Evolutionary conservation across 2,797 vertebrate genomes (phyloP), one percentile per base, ranked within the genome.

Genomic region (Nyctalus aviator): DNA sequence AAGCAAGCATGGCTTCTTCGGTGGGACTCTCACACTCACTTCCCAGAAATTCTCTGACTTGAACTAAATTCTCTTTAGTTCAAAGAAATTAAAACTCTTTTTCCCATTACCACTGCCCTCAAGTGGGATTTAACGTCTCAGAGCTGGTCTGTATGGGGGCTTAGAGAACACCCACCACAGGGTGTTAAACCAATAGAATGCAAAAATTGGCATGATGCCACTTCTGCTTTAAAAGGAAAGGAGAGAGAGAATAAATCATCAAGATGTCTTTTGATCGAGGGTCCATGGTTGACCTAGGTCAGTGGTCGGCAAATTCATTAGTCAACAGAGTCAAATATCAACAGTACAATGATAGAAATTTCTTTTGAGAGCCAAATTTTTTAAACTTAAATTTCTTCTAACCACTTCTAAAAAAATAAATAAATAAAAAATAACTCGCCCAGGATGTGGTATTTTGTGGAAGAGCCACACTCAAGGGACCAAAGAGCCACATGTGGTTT

Each of bases 61-160:
- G 46, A 41, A 41, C 37, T 6, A 41, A 41, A 41, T 41, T 41
- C 5, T 41, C 37, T 41, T 41, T 41, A 41, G 64, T 71, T 84
- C 37, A 30, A 37, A 93, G 66, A 68, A 66, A 92, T 53, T 6
- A 46, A 69, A 94, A 57, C 18, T 8, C 0, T 1, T 53, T 77
- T 76, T 35, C 27, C 64, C 37, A 79, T 71, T 53, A 79, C 71
- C 68, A 46, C 37, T 73, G 11, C 46, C 44, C 46, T 82, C 64
- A 81, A 83, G 46, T 71, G 46, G 85, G 59, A 77, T 37, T 62
- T 78, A n/a, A 46, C 41, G 84, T 78, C 68, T 89, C 88, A 89
- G 72, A 77, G 14, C 53, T 35, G 37, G 12, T 69, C 44, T 79
- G 35, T 5, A 35, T 7, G 6, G 12, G 37, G n/a, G n/a, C 11